phyloP scores from a whole-genome alignment of 2,797 vertebrate species.

The Siniperca obscura region DNA sequence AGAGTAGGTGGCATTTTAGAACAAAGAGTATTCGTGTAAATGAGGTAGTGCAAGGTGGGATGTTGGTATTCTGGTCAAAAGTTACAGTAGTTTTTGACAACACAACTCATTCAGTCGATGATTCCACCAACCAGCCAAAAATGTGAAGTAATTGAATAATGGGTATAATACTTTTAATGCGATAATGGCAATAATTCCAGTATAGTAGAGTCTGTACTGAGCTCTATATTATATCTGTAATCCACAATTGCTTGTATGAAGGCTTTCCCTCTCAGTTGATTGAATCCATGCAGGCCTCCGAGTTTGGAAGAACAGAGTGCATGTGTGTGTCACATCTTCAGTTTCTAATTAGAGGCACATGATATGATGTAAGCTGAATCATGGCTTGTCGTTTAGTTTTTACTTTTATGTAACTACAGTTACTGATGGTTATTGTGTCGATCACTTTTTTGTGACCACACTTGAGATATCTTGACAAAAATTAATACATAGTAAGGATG shows the following conservation, averaged over 20 bases:
- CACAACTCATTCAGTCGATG: background rate
- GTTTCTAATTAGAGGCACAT: background rate
- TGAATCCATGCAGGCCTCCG: conserved; percentile 9
- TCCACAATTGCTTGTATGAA: conserved; percentile 5
- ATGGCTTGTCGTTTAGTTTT: background rate
- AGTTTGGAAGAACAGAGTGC: background rate
- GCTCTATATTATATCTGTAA: conserved; percentile 18
- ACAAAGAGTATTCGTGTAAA: background rate
- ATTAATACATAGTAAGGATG: background rate
- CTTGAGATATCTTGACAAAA: too few relatives aligned
- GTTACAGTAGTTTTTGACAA: background rate
- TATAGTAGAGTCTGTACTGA: conserved; percentile 2
- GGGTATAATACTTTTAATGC: background rate
- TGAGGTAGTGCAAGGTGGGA: background rate
- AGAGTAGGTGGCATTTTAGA: background rate
- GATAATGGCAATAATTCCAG: background rate
- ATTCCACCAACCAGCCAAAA: background rate
- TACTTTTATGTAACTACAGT: background rate
- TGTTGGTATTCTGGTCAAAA: background rate
- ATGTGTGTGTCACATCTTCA: conserved; percentile 3
- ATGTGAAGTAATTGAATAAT: background rate
- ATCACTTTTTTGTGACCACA: background rate
- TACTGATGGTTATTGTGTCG: background rate
- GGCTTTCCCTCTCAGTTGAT: conserved; percentile 5
- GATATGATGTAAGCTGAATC: background rate